A percentile compares a stretch with the other conserved stretches of the same genome.
phyloP scores from a whole-genome alignment of 2,888 invertebrate genomes.

The Melanchra persicariae region DNA sequence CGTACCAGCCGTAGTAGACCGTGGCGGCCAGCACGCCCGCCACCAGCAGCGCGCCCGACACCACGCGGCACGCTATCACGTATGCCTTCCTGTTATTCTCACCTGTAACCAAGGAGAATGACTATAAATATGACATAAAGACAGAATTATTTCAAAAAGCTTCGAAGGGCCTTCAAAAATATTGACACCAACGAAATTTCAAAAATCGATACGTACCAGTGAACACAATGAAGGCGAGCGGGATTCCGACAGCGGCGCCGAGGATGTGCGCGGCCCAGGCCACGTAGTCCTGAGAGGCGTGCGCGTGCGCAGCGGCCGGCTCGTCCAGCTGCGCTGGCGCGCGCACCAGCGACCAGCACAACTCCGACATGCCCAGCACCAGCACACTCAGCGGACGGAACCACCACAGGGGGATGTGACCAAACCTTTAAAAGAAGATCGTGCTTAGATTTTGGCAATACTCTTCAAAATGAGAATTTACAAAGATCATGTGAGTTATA shows the following conservation, averaged over 20 bases:
- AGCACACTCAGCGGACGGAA: constrained; percentile 91
- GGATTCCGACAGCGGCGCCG: constrained; percentile 92
- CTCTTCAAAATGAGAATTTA: not conserved
- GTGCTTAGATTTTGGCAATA: not conserved
- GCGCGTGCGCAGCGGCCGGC: constrained; percentile 61
- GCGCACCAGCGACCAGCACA: constrained; percentile 83
- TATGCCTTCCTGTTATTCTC: constrained; percentile 76
- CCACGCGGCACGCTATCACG: constrained; percentile 72
- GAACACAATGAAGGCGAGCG: constrained; percentile 92
- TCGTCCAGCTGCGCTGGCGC: constrained; percentile 44
- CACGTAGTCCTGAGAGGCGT: constrained; percentile 78
- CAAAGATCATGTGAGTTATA: not conserved
- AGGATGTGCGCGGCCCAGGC: constrained; percentile 94
- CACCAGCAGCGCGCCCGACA: constrained; percentile 73
- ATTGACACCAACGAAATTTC: not conserved
- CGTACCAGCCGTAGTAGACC: constrained; percentile 67
- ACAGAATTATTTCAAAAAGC: not conserved
- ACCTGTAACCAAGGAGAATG: constrained; percentile 72
- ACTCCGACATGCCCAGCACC: constrained; percentile 92
- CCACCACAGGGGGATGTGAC: constrained; percentile 87
- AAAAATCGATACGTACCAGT: constrained; percentile 73
- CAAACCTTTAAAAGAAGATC: constrained; percentile 73
- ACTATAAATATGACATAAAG: not conserved
- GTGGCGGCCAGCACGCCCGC: constrained; percentile 68
- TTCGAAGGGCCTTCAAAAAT: not conserved